These are phyloP conservation scores for Prionailurus bengalensis DNA, from an alignment of 2,113 vertebrate species.

Conservation along the genomic window DNA sequence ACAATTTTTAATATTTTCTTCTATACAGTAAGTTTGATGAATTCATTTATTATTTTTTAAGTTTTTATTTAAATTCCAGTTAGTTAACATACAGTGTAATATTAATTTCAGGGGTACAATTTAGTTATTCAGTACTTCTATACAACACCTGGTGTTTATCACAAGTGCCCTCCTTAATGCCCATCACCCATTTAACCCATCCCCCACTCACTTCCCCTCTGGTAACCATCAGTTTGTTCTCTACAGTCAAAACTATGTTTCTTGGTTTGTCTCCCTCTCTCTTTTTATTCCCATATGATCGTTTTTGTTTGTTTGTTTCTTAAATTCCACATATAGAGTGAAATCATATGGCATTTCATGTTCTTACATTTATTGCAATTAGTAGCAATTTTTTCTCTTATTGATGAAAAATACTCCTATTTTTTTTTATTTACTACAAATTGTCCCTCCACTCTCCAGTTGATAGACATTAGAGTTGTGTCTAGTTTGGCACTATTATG, in stretches of 20 bases:
- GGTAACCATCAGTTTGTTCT: background rate
- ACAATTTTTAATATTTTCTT: background rate
- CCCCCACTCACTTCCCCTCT: background rate
- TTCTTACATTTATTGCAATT: background rate
- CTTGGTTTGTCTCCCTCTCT: background rate
- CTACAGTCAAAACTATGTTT: background rate
- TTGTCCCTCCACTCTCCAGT: background rate
- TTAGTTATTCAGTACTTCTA: no score
- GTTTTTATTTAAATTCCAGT: background rate
- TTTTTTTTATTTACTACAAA: background rate
- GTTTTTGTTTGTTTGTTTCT: background rate
- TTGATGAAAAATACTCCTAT: background rate
- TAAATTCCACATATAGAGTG: background rate
- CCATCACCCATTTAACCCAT: background rate
- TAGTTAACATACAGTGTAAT: no score
- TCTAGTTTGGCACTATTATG: background rate
- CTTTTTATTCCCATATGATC: background rate
- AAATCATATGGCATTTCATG: background rate
- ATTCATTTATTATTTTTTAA: background rate
- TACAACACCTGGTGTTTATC: background rate
- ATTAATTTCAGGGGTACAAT: no score
- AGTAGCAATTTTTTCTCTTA: background rate
- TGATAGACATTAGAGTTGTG: background rate
- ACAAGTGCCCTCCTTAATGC: background rate
- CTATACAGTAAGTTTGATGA: background rate